Evolutionary conservation across 2,797 vertebrate species (phyloP).

Genomic region (Alauda arvensis): DNA sequence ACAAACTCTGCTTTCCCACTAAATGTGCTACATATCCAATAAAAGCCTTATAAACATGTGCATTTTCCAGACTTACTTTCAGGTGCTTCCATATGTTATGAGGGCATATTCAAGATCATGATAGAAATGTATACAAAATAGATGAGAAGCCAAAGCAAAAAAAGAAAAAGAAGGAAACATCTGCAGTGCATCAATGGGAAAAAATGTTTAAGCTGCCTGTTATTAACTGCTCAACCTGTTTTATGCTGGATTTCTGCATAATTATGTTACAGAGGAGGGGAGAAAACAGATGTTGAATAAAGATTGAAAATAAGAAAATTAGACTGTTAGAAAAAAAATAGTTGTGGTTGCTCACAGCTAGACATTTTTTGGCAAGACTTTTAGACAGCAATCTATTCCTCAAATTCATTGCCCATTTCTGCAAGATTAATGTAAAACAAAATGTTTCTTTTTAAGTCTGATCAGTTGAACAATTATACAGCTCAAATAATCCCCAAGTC

Average conservation of each 20-base stretch:
- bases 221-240: constrained; percentile 64
- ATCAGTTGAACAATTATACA: constrained; percentile 58
- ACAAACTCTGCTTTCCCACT: background rate
- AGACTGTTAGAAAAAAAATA: constrained; percentile 15
- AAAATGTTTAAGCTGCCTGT: constrained; percentile 55
- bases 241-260: constrained; percentile 50
- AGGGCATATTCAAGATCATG: constrained; percentile 20
- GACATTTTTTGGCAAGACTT: constrained; percentile 39
- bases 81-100: constrained; percentile 42
- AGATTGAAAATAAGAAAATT: constrained; percentile 58
- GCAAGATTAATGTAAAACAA: constrained; percentile 60
- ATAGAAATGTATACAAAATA: constrained; percentile 42
- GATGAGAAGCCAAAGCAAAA: constrained; percentile 7
- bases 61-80: constrained; percentile 34
- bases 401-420: constrained; percentile 61
- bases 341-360: constrained; percentile 27
- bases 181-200: constrained; percentile 42
- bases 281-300: constrained; percentile 65
- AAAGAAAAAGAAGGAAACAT: constrained; percentile 24
- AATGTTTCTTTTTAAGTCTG: constrained; percentile 57
- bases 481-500: constrained; percentile 47
- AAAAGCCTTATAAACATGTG: background rate
- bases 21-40: background rate
- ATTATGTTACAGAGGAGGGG: constrained; percentile 46
- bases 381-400: constrained; percentile 55